Percentiles rank a stretch among this genome's conserved stretches.
Evolutionary conservation across 2,797 vertebrate genomes (phyloP).

Genomic region (Sebastes aleutianus): DNA sequence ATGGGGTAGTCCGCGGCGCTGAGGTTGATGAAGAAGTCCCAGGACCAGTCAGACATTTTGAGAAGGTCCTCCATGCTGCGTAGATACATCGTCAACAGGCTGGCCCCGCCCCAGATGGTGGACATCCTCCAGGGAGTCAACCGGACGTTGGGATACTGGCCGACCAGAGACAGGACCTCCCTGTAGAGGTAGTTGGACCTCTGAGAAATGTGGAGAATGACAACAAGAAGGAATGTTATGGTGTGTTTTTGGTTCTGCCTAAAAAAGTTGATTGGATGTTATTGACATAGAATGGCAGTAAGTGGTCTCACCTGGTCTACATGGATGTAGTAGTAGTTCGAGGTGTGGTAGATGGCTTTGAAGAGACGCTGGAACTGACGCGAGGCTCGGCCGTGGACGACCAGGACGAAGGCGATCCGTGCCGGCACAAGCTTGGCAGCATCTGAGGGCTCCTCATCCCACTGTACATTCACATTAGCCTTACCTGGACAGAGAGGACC

Average conservation of each 20-base stretch:
- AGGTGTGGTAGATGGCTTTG: conserved; percentile 96
- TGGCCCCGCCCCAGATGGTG: conserved; percentile 98
- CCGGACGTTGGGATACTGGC: conserved; percentile 88
- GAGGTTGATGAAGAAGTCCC: conserved; percentile 99
- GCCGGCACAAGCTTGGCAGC: conserved; percentile 81
- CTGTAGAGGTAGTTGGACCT: conserved; percentile 93
- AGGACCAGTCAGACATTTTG: conserved; percentile 93
- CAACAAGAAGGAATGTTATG: not conserved
- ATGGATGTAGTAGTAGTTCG: conserved; percentile 98
- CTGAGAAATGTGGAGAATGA: conserved; percentile 71
- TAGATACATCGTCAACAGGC: conserved; percentile 93
- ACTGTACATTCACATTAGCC: conserved; percentile 89
- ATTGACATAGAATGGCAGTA: not conserved
- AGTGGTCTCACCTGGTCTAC: conserved; percentile 85
- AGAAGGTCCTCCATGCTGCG: conserved; percentile 94
- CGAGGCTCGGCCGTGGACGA: conserved; percentile 92
- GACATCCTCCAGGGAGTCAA: conserved; percentile 96
- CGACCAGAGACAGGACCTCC: conserved; percentile 87
- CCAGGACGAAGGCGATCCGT: conserved; percentile 92
- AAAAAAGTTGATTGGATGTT: accelerated
- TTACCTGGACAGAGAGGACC: conserved; percentile 84
- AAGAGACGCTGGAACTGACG: conserved; percentile 95
- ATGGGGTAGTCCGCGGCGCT: conserved; percentile 97
- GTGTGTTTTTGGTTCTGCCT: not conserved
- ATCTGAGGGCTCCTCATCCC: conserved; percentile 88